phyloP scores from a whole-genome alignment of 2,113 vertebrate genomes.

The Platichthys stellatus region DNA sequence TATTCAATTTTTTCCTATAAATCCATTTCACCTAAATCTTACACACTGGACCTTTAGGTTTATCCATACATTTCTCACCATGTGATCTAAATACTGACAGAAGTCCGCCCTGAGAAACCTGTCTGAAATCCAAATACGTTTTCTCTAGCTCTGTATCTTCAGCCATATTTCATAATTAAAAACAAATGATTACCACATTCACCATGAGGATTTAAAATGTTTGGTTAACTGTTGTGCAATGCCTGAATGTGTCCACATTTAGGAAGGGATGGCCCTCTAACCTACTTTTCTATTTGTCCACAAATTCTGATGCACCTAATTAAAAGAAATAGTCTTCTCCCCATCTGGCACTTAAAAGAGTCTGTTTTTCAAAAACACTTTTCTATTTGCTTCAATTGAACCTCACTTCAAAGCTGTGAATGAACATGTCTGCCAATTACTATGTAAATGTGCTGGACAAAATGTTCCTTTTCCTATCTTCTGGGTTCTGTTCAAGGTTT shows the following conservation, averaged over 20 bases:
- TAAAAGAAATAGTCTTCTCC: background rate
- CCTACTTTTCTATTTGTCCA: background rate
- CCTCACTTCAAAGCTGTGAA: background rate
- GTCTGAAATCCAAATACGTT: no score
- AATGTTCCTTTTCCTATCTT: background rate
- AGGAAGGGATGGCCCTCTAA: background rate
- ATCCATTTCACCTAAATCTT: no score
- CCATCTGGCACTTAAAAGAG: conserved; percentile 11
- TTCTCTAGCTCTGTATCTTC: background rate
- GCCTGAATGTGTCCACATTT: background rate
- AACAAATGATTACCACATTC: background rate
- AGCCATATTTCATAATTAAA: background rate
- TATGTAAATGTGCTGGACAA: conserved; percentile 4
- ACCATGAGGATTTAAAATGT: background rate
- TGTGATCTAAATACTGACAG: no score
- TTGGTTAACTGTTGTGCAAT: background rate
- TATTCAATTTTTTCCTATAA: no score
- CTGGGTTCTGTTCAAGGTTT: background rate
- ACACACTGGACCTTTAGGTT: no score
- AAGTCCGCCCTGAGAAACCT: background rate
- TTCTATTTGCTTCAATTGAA: conserved; percentile 1
- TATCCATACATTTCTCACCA: no score
- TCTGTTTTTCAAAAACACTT: background rate
- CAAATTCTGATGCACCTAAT: background rate
- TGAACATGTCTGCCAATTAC: conserved; percentile 9